Percentiles rank a stretch among this genome's conserved stretches.
phyloP scores from a whole-genome alignment of 2,888 invertebrate species.

The Sphaeridia pumilis region DNA sequence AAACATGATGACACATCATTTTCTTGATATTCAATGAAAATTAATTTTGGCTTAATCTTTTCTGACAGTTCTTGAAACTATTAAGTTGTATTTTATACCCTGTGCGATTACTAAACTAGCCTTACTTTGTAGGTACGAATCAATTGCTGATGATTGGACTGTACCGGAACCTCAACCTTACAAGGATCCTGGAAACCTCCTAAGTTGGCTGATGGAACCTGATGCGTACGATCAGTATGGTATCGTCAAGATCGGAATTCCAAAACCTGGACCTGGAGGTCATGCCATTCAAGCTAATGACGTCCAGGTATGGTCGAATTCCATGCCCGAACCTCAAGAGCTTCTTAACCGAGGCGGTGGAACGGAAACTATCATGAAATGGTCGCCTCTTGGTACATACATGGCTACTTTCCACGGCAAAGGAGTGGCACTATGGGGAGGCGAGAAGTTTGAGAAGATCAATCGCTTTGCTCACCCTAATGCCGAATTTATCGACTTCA shows the following conservation, averaged over 20 bases:
- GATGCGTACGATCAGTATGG: conserved; percentile 95
- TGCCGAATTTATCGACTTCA: conserved; percentile 93
- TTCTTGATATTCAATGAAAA: conserved; percentile 13
- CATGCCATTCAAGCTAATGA: conserved; percentile 61
- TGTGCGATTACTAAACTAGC: not conserved
- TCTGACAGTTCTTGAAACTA: conserved; percentile 14
- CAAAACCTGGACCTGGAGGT: conserved; percentile 26
- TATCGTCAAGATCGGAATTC: conserved; percentile 43
- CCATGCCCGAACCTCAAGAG: conserved; percentile 68
- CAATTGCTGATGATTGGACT: conserved; percentile 85
- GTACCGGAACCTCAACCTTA: conserved; percentile 72
- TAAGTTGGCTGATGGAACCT: conserved; percentile 82
- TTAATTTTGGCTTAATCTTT: conserved; percentile 26
- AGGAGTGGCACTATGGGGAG: conserved; percentile 96
- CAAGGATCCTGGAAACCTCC: conserved; percentile 81
- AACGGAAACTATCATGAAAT: conserved; percentile 91
- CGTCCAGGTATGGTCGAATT: conserved; percentile 80
- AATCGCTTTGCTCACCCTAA: conserved; percentile 79
- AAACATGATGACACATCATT: conserved; percentile 8
- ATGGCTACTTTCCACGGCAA: conserved; percentile 90
- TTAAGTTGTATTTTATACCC: not conserved
- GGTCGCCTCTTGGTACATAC: conserved; percentile 88
- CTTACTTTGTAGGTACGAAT: conserved; percentile 53
- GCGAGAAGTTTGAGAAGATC: conserved; percentile 80
- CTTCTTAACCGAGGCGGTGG: conserved; percentile 78